Evolutionary conservation across 2,113 vertebrate genomes (phyloP), one percentile per base, ranked within the genome.

Genomic region (Catharus minimus): DNA sequence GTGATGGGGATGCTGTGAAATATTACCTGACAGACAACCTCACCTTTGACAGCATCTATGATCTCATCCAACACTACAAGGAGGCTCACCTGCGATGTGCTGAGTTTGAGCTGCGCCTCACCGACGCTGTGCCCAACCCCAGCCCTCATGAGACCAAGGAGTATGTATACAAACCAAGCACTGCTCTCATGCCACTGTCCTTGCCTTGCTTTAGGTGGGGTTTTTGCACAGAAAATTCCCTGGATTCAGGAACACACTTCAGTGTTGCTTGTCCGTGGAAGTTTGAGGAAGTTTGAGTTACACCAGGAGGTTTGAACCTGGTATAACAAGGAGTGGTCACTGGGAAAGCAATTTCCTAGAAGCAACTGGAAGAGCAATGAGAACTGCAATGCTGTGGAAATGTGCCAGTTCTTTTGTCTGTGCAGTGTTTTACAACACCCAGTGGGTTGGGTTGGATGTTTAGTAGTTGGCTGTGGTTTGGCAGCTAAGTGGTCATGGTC

Each of bases 41-140:
- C 77, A 98, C 97, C 91, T 99, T 99, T 86, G 95, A 97, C 95
- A 99, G 97, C 90, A 97, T 99, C 88, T 99, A 98, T 18, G 92
- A 97, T 21, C 98, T 99, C 80, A 97, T 99, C 84, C 98, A 98
- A 95, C 98, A 99, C 98, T 99, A 99, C 97, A 98, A 97, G 23
- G 98, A 98, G 41, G 96, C 93, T 38, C 98, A 98, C 4, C 97
- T 99, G 76, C 98, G 99, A 28, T 99, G 99, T 47, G 97, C 98
- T 2, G 99, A 99, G 94, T 99, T 99, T 3, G 98, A 99, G 88
- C 97, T 99, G 71, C 98, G 98, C 36, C 98, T 99, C 83, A 99
- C 98, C 0, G 99, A 99, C 6, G 97, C 98, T 1, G 99, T 99
- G 41, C 98, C 99, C 3, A 98, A 98, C 77, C 98, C 98, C 55